Percentiles rank a stretch among this genome's conserved stretches.
These are phyloP conservation scores for Athripsodes cinereus DNA, from an alignment of 2,888 invertebrate species.

Conservation along the genomic window DNA sequence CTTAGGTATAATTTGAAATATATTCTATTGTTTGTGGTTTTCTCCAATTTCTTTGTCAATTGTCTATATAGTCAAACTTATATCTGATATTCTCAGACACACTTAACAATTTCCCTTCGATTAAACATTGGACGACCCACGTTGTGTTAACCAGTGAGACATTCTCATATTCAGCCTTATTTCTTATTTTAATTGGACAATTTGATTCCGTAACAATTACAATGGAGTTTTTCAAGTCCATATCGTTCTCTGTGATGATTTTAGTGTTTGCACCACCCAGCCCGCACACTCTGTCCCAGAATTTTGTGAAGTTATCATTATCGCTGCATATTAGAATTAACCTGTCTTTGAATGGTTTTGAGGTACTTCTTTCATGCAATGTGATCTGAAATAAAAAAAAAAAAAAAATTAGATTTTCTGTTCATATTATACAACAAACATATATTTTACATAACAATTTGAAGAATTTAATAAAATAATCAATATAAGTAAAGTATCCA, in stretches of 20 bases:
- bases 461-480: too few species aligned
- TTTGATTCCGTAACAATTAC: slow-evolving; percentile 58
- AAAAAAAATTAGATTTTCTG: too few species aligned
- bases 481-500: too few species aligned
- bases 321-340: slow-evolving; percentile 47
- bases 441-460: too few species aligned
- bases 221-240: slow-evolving; percentile 43
- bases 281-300: slow-evolving; percentile 57
- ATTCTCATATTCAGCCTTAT: slow-evolving; percentile 49
- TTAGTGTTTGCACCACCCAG: slow-evolving; percentile 50
- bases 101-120: slow-evolving; percentile 51
- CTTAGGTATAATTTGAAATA: too few species aligned
- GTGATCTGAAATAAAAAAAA: slow-evolving; percentile 30
- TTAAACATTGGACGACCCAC: slow-evolving; percentile 64
- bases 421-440: too few species aligned
- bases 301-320: slow-evolving; percentile 49
- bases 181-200: slow-evolving; percentile 51
- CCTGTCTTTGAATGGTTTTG: slow-evolving; percentile 46
- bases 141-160: slow-evolving; percentile 62
- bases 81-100: slow-evolving; percentile 49
- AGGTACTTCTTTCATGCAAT: slow-evolving; percentile 34
- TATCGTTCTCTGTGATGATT: slow-evolving; percentile 44
- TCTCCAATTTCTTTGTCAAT: too few species aligned
- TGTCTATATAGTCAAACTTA: slow-evolving; percentile 47
- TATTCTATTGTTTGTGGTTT: too few species aligned